These are phyloP conservation scores for Teleogryllus oceanicus DNA, from an alignment of 2,888 invertebrate genomes.

Conservation along the genomic window DNA sequence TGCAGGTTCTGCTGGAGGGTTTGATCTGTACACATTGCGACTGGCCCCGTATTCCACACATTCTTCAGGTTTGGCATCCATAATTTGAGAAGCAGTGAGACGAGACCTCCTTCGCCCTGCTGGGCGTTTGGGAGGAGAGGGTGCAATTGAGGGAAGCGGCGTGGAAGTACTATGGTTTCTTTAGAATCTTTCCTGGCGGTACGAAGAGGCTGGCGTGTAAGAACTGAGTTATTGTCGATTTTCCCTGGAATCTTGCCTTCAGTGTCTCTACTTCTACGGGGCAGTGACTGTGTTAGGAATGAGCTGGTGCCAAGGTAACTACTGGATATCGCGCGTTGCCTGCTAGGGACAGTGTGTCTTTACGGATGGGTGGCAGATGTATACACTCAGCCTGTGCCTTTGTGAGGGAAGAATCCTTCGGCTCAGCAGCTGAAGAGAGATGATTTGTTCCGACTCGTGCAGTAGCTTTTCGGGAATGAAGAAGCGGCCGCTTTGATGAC, in stretches of 20 bases:
- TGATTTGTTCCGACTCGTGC: no score
- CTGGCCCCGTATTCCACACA: neutral
- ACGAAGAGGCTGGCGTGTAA: no score
- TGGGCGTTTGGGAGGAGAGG: neutral
- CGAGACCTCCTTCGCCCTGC: slow-evolving; percentile 18
- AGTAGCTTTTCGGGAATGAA: slow-evolving; percentile 24
- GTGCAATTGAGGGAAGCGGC: neutral
- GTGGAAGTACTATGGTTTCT: neutral
- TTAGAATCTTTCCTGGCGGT: no score
- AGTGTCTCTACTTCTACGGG: no score
- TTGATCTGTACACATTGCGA: neutral
- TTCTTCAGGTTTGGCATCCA: neutral
- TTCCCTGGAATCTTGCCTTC: no score
- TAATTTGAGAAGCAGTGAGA: slow-evolving; percentile 12
- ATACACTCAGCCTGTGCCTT: no score
- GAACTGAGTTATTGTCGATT: no score
- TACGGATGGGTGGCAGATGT: slow-evolving; percentile 19
- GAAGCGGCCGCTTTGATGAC: slow-evolving; percentile 28
- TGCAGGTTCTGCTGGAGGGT: neutral
- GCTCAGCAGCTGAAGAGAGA: no score
- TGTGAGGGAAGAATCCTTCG: no score
- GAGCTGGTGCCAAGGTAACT: slow-evolving; percentile 26
- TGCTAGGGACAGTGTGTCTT: neutral
- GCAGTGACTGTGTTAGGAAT: neutral
- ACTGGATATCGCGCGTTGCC: neutral